phyloP scores from a whole-genome alignment of 2,888 invertebrate species.

The Drosophila borealis region DNA sequence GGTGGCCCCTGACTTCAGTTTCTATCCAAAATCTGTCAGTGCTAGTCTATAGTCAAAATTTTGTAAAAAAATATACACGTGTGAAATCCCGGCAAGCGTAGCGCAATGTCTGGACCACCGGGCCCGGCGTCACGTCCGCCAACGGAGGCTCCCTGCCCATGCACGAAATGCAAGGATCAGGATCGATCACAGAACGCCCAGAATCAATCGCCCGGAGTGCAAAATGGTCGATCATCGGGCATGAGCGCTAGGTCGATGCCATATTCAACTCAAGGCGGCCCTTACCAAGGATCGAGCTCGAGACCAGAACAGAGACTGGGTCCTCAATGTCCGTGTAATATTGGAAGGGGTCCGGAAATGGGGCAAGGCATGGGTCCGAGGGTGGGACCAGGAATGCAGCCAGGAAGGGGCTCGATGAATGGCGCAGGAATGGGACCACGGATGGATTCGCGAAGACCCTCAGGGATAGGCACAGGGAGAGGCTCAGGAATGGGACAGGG shows the following conservation, averaged over 20 bases:
- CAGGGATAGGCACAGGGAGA: not conserved
- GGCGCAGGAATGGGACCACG: not conserved
- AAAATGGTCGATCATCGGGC: conserved; percentile 1
- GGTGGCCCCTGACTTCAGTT: not conserved
- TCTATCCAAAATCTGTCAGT: conserved; percentile 13
- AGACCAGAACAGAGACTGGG: not conserved
- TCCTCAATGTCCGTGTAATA: no score
- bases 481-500: not conserved
- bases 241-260: not conserved
- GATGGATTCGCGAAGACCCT: not conserved
- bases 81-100: conserved; percentile 1
- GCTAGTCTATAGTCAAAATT: conserved; percentile 18
- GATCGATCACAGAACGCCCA: conserved; percentile 1
- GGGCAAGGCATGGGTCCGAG: not conserved
- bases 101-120: conserved; percentile 25
- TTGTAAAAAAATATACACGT: conserved; percentile 4
- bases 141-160: conserved; percentile 50
- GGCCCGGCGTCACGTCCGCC: conserved; percentile 23
- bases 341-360: not conserved
- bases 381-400: not conserved
- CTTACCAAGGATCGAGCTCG: not conserved
- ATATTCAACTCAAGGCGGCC: not conserved
- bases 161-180: conserved; percentile 54
- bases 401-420: not conserved
- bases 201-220: conserved; percentile 11